A percentile compares a stretch with the other conserved stretches of the same genome.
Evolutionary conservation across 2,888 invertebrate species (phyloP).

Genomic region (Morpho deidamia): DNA sequence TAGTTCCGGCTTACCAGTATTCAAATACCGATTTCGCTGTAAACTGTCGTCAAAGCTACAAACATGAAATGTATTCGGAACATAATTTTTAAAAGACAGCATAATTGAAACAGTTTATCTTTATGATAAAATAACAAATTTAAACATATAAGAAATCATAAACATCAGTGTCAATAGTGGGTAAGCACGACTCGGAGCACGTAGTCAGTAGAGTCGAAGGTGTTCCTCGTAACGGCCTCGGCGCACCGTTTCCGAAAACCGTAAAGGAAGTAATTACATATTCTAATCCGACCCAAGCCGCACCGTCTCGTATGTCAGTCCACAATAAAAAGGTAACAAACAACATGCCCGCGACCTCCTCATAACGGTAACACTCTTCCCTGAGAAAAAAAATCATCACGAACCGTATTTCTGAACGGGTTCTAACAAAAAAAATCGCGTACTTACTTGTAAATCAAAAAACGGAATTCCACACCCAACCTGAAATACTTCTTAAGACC

Average conservation of each 20-base stretch:
- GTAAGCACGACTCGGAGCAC: slow-evolving; percentile 6
- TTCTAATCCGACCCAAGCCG: slow-evolving; percentile 65
- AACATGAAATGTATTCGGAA: too few relatives aligned
- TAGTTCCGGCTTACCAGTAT: too few relatives aligned
- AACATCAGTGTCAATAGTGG: not conserved
- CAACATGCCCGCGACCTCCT: slow-evolving; percentile 39
- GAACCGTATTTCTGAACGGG: slow-evolving; percentile 55
- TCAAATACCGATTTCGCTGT: too few relatives aligned
- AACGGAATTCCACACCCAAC: slow-evolving; percentile 35
- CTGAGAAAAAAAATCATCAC: slow-evolving; percentile 72
- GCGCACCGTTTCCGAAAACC: slow-evolving; percentile 67
- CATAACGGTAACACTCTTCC: slow-evolving; percentile 63
- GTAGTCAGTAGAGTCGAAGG: slow-evolving; percentile 17
- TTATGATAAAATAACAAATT: not conserved
- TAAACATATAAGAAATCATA: not conserved
- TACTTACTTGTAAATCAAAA: slow-evolving; percentile 61
- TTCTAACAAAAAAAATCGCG: slow-evolving; percentile 57
- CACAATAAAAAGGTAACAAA: slow-evolving; percentile 54
- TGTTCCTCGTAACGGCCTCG: slow-evolving; percentile 26
- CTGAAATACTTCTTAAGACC: slow-evolving; percentile 36
- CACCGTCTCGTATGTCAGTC: slow-evolving; percentile 74
- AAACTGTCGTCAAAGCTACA: too few relatives aligned
- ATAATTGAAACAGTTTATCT: too few relatives aligned
- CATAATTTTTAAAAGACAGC: too few relatives aligned
- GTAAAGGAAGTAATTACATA: slow-evolving; percentile 78